A percentile compares a stretch with the other conserved stretches of the same genome.
Evolutionary conservation across 1,140 invertebrate genomes (phyloP).

Genomic region (Euschistus heros): DNA sequence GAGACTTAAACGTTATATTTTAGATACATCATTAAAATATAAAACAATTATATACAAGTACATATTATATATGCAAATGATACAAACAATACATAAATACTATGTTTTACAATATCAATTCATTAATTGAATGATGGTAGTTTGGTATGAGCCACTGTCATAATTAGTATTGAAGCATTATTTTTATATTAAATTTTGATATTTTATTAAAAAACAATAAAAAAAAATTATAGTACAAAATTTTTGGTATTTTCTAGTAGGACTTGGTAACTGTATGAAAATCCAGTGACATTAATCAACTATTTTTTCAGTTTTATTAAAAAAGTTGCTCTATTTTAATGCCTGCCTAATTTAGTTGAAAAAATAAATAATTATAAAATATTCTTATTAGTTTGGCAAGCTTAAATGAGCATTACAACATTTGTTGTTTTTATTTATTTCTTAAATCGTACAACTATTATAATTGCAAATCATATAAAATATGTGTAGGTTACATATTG

Average conservation of each 20-base stretch:
- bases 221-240: constrained; percentile 17
- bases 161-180: too few species aligned
- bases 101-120: constrained; percentile 5
- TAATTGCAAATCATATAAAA: too few species aligned
- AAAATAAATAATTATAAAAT: constrained; percentile 22
- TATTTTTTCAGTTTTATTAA: background rate
- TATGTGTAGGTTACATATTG: too few species aligned
- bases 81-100: constrained; percentile 17
- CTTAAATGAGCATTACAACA: constrained; percentile 22
- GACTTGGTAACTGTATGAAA: constrained; percentile 15
- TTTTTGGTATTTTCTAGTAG: constrained; percentile 18
- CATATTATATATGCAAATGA: constrained; percentile 16
- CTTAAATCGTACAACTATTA: too few species aligned
- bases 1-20: constrained; percentile 26
- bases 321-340: constrained; percentile 1
- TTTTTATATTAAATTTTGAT: background rate
- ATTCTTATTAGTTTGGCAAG: constrained; percentile 22
- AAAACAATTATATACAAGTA: constrained; percentile 22
- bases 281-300: background rate
- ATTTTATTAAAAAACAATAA: background rate
- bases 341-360: constrained; percentile 12
- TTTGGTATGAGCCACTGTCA: too few species aligned
- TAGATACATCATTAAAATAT: constrained; percentile 31
- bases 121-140: too few species aligned
- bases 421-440: background rate